Conservation (phyloP, 1,140 invertebrate genomes). For the Odontomachus brunneus region DNA sequence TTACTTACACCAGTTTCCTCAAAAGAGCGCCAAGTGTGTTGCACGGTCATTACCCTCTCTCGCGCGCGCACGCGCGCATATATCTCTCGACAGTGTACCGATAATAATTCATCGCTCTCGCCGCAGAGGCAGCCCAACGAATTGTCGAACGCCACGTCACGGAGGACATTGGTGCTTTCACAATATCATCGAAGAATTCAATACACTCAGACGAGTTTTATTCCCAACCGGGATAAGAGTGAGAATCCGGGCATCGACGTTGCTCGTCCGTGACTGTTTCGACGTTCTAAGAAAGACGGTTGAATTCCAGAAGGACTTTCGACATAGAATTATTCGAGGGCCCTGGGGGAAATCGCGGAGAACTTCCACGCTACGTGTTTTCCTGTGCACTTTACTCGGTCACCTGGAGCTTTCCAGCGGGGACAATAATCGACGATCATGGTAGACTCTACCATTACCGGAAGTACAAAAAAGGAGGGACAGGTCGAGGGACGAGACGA, state of each 20-base stretch:
- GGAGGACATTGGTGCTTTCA: not conserved
- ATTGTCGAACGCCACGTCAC: not conserved
- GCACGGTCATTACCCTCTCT: not conserved
- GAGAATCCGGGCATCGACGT: conserved; percentile 49
- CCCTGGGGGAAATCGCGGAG: conserved; percentile 72
- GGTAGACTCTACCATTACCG: conserved; percentile 65
- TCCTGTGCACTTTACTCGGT: conserved; percentile 27
- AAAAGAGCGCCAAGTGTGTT: conserved; percentile 17
- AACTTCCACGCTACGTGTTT: conserved; percentile 68
- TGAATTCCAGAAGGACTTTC: conserved; percentile 59
- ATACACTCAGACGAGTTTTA: conserved; percentile 51
- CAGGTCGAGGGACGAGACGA: conserved; percentile 1
- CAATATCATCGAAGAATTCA: conserved; percentile 37
- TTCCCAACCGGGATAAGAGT: conserved; percentile 46
- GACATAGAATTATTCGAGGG: conserved; percentile 72
- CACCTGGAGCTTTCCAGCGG: conserved; percentile 18
- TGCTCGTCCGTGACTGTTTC: conserved; percentile 50
- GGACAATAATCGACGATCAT: conserved; percentile 68
- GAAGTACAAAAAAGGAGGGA: conserved; percentile 29
- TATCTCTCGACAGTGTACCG: not conserved
- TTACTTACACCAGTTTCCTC: conserved; percentile 36
- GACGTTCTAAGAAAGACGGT: conserved; percentile 64
- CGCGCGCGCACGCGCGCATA: not conserved
- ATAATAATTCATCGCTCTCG: not conserved
- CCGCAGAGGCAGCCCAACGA: not conserved